Percentiles rank a stretch among this genome's conserved stretches.
These are phyloP conservation scores for Steinernema khuongi DNA, from an alignment of 1,140 invertebrate species.

Conservation along the genomic window DNA sequence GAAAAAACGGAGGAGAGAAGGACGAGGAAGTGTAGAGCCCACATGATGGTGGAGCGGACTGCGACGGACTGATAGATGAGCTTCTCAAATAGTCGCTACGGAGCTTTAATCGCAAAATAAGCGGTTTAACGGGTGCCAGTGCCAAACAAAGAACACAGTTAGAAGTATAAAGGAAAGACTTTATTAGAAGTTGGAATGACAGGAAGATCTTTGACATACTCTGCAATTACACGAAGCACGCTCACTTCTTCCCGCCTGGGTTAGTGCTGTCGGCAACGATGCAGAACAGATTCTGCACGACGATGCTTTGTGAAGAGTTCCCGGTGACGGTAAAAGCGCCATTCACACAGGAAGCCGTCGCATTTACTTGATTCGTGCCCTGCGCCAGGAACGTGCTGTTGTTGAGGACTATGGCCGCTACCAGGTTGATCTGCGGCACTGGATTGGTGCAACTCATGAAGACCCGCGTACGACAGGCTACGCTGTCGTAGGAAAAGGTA, in stretches of 20 bases:
- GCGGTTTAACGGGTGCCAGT: not conserved
- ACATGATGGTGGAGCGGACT: not conserved
- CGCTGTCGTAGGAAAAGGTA: not conserved
- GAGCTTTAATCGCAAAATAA: not conserved
- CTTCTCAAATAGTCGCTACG: not conserved
- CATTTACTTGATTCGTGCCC: not conserved
- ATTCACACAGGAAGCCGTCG: not conserved
- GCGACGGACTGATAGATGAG: not conserved
- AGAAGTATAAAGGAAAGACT: constrained; percentile 5
- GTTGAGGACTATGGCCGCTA: not conserved
- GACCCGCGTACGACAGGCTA: not conserved
- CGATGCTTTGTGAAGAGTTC: not conserved
- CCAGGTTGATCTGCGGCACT: not conserved
- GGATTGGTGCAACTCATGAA: not conserved
- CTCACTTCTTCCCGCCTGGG: not conserved
- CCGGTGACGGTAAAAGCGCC: not conserved
- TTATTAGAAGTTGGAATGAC: not conserved
- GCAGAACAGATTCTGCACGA: not conserved
- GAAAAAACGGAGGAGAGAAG: not conserved
- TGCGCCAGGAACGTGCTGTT: not conserved
- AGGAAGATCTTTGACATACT: not conserved
- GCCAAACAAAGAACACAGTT: too few relatives aligned
- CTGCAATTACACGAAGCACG: not conserved
- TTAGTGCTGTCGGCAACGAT: not conserved
- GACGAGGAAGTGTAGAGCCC: not conserved